Evolutionary conservation across 2,888 invertebrate species (phyloP), one percentile per base, ranked within the genome.

Genomic region (Macrophya alboannulata): DNA sequence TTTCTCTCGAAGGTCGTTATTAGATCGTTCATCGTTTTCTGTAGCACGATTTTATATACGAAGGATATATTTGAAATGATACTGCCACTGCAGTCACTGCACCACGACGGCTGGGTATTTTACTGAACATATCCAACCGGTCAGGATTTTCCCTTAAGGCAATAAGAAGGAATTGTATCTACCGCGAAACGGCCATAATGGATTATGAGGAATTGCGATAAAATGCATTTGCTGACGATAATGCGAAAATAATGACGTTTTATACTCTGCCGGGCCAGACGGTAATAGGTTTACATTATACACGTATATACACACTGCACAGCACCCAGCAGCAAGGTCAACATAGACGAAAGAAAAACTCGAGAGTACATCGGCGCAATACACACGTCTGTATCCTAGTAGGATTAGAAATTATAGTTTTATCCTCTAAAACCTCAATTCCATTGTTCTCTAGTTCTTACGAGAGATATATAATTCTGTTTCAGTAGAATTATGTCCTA

Each of bases 191-290:
- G 21, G 21, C 72, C 55, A n/a, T 77, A 48, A 51, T 77, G 77
- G 77, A 77, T 77, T 77, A 48, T 31, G n/a, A 77, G 77, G 77
- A 77, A 77, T 77, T 77, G 43, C 51, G 77, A 77, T 77, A 77
- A 77, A 77, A 77, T 55, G 77, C 77, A 77, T 77, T 77, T 77
- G 77, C 77, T 40, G 55, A 77, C 51, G 48, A 55, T 77, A 77
- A 77, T 77, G 77, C 31, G 77, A 77, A 77, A 51, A 77, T 77
- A 77, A 77, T 77, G 77, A 15, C 77, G 77, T 55, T 71, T 55
- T 43, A 51, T 51, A 55, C 55, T 51, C 77, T 77, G 6, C 48
- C 48, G 48, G 45, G 25, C 55, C 45, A 43, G 74, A 43, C 43
- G 43, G 25, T 21, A 68, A n/a, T 12, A 68, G 68, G 68, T 37